phyloP scores from a whole-genome alignment of 1,140 invertebrate genomes.

The Tetraneura akinire region DNA sequence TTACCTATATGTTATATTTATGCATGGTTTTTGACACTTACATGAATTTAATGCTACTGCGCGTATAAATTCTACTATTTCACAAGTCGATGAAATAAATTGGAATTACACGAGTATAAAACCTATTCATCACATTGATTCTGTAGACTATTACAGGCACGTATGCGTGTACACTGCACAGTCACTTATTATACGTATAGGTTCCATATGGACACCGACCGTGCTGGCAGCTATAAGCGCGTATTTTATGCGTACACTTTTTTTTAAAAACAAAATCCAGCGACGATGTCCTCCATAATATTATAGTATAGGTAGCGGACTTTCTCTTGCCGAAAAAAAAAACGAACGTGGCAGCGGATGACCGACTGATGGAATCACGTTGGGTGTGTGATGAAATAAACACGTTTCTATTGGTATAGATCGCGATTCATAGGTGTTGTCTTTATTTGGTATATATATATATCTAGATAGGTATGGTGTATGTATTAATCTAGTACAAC shows the following conservation, averaged over 20 bases:
- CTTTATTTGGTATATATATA: not conserved
- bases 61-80: no score
- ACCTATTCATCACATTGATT: no score
- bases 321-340: slow-evolving; percentile 24
- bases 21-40: no score
- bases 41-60: no score
- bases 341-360: not conserved
- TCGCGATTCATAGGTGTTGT: not conserved
- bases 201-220: not conserved
- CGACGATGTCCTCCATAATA: not conserved
- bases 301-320: not conserved
- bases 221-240: not conserved
- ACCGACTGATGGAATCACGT: not conserved
- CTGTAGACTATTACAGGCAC: no score
- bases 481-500: no score
- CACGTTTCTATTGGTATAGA: not conserved
- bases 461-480: no score
- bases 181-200: no score
- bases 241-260: not conserved
- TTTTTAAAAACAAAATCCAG: not conserved
- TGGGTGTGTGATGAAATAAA: not conserved
- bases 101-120: no score
- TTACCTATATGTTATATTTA: no score
- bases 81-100: no score
- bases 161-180: no score